A percentile compares a stretch with the other conserved stretches of the same genome.
These are phyloP conservation scores for Tenualosa ilisha DNA, from an alignment of 2,797 vertebrate species.

Conservation along the genomic window DNA sequence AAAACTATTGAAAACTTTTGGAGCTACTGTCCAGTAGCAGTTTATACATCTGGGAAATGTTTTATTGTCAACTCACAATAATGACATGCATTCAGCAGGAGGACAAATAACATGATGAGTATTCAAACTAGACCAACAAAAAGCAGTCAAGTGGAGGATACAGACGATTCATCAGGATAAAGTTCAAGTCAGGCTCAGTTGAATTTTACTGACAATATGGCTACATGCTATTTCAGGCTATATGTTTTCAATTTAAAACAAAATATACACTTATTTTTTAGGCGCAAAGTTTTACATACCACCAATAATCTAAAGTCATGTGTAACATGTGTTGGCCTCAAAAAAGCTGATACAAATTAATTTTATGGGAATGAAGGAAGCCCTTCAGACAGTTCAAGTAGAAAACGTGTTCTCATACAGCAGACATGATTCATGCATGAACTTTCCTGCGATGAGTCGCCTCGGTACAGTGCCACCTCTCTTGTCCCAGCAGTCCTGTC, in stretches of 20 bases:
- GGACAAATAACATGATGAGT: neutral
- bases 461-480: conserved; percentile 20
- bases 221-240: neutral
- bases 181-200: neutral
- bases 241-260: neutral
- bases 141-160: neutral
- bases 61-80: neutral
- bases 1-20: neutral
- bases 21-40: neutral
- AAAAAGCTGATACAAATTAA: neutral
- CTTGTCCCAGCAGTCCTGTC: conserved; percentile 26
- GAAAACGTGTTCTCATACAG: neutral
- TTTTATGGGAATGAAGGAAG: neutral
- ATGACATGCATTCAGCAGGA: conserved; percentile 4
- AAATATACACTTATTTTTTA: neutral
- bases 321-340: neutral
- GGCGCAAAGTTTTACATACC: neutral
- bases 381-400: neutral
- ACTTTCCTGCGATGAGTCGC: neutral
- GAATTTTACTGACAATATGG: neutral
- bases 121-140: neutral
- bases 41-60: neutral
- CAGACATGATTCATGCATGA: neutral
- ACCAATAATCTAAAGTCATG: neutral
- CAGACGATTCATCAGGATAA: neutral